Conservation (phyloP, 2,797 vertebrate species). For the Rhyacichthys aspro region DNA sequence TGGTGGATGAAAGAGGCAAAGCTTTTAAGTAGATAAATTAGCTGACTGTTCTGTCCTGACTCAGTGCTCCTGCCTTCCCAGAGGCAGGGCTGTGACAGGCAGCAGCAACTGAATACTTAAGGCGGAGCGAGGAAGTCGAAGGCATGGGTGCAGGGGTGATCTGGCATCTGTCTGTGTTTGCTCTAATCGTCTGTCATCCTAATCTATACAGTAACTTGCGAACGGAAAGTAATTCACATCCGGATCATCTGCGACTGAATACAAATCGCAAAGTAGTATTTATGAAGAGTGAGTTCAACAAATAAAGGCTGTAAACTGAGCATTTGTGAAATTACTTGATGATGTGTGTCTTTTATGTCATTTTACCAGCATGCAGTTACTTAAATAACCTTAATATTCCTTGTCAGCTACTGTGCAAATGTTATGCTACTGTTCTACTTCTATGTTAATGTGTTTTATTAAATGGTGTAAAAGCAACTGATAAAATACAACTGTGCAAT, state of each 20-base stretch:
- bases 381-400: too few species aligned
- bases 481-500: too few species aligned
- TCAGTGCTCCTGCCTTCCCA: constrained; percentile 30
- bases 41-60: constrained; percentile 49
- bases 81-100: constrained; percentile 49
- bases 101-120: constrained; percentile 47
- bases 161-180: constrained; percentile 35
- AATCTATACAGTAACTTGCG: constrained; percentile 26
- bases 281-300: constrained; percentile 19
- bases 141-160: constrained; percentile 38
- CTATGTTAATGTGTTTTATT: too few species aligned
- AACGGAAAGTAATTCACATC: constrained; percentile 36
- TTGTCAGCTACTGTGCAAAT: neutral
- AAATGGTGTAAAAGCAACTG: too few species aligned
- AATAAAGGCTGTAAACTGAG: constrained; percentile 19
- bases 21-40: constrained; percentile 64
- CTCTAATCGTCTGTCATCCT: constrained; percentile 31
- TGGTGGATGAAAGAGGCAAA: constrained; percentile 32
- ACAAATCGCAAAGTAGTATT: constrained; percentile 23
- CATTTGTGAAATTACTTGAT: too few species aligned
- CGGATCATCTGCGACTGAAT: constrained; percentile 32
- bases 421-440: too few species aligned
- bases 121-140: constrained; percentile 34
- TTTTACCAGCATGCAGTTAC: neutral
- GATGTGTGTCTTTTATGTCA: neutral